Conservation (phyloP, 2,797 vertebrate genomes). For the Caiman crocodilus region DNA sequence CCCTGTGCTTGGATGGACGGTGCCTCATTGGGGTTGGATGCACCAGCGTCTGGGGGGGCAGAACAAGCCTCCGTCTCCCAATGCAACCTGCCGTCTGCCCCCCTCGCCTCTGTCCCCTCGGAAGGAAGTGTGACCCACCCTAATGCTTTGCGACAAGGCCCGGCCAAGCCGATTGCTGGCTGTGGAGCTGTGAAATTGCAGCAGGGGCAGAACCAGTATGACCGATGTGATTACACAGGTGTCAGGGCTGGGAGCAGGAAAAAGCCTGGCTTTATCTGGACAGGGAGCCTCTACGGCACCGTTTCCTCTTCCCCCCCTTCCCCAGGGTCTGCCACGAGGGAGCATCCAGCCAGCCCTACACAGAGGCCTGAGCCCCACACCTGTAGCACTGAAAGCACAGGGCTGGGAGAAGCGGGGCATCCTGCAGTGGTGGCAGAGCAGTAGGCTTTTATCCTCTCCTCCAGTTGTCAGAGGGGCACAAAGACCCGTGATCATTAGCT, state of each 20-base stretch:
- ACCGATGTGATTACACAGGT: constrained; percentile 27
- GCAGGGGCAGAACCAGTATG: constrained; percentile 18
- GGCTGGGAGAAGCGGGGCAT: not conserved
- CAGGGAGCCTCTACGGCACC: not conserved
- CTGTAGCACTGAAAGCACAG: not conserved
- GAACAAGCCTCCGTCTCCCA: not conserved
- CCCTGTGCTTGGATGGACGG: not conserved
- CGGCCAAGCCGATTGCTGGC: constrained; percentile 27
- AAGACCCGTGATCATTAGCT: not conserved
- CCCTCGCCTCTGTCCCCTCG: not conserved
- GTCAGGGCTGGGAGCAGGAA: constrained; percentile 37
- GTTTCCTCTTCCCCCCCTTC: not conserved
- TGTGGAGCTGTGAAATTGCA: constrained; percentile 45
- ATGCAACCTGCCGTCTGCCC: not conserved
- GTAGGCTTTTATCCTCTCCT: not conserved
- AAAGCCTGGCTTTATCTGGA: not conserved
- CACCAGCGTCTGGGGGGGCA: no score
- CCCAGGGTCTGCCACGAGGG: no score
- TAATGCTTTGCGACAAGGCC: constrained; percentile 33
- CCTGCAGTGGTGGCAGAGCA: rapidly evolving
- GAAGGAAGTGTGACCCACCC: rapidly evolving
- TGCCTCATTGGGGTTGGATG: not conserved
- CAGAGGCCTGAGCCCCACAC: not conserved
- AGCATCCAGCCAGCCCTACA: no score
- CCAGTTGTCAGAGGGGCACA: not conserved